Evolutionary conservation across 1,140 invertebrate genomes (phyloP).

Genomic region (Prorops nasuta): DNA sequence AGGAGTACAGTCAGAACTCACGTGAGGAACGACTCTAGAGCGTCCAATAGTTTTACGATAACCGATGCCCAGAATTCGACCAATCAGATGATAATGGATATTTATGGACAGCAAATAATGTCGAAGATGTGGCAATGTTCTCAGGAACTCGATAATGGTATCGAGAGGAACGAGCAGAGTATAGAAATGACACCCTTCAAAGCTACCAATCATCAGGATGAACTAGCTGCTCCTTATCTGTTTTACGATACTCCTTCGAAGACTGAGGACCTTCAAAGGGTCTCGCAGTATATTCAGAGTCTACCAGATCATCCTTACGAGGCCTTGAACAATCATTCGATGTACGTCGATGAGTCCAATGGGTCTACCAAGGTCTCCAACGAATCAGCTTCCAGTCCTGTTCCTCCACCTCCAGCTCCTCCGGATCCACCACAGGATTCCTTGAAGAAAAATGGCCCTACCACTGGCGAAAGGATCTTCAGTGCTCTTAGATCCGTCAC

Average conservation of each 20-base stretch:
- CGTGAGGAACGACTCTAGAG: slow-evolving; percentile 27
- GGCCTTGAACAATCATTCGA: slow-evolving; percentile 23
- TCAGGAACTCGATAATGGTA: slow-evolving; percentile 29
- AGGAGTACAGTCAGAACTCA: slow-evolving; percentile 23
- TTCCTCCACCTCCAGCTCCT: slow-evolving; percentile 43
- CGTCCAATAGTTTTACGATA: slow-evolving; percentile 18
- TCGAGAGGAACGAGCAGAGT: slow-evolving; percentile 26
- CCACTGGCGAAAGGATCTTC: slow-evolving; percentile 52
- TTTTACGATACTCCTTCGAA: slow-evolving; percentile 10
- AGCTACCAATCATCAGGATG: slow-evolving; percentile 18
- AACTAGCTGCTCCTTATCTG: slow-evolving; percentile 16
- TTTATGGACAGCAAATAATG: slow-evolving; percentile 33
- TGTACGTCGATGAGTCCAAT: neutral
- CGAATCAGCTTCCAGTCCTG: slow-evolving; percentile 33
- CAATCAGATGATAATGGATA: slow-evolving; percentile 34
- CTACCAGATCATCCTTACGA: slow-evolving; percentile 44
- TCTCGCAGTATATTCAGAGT: slow-evolving; percentile 50
- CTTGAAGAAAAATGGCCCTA: slow-evolving; percentile 36
- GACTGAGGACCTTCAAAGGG: slow-evolving; percentile 39
- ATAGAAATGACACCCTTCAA: slow-evolving; percentile 43
- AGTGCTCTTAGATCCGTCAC: slow-evolving; percentile 47
- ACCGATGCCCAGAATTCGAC: slow-evolving; percentile 27
- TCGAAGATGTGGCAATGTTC: slow-evolving; percentile 32
- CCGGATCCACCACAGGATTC: slow-evolving; percentile 36
- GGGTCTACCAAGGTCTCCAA: slow-evolving; percentile 6